Evolutionary conservation across 2,113 vertebrate species (phyloP), one percentile per base, ranked within the genome.

Genomic region (Orthonyx spaldingii): DNA sequence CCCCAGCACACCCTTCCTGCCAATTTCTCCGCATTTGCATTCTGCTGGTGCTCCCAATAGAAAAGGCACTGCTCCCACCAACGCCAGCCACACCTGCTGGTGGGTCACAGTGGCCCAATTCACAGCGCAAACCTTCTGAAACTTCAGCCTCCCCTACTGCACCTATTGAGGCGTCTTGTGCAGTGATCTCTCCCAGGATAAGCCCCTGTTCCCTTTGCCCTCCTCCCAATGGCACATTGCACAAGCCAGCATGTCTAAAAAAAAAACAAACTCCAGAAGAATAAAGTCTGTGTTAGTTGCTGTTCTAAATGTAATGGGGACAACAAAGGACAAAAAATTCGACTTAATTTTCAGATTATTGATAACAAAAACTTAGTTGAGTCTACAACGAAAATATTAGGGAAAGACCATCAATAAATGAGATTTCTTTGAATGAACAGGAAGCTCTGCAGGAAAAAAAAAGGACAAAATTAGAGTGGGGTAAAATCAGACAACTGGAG

Each of bases 1-100:
- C 89, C 89, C 93, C 92, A 95, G 83, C 88, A 30, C 72, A 26
- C 18, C 59, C 75, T 77, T 63, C 88, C 95, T 96, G 96, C 95
- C 95, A 97, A 87, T 71, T 95, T 47, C 75, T 77, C 55, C 1
- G 4, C 80, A 64, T 96, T 95, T 90, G 64, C 69, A 94, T 96
- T 84, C 95, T 78, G 86, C 89, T 9, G n/a, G 50, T 8, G 86
- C 91, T 94, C 37, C 66, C 78, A 3, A 0, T 3, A 18, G 80
- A 41, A 84, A 55, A 92, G 69, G 55, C 72, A 1, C 60, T 44
- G 72, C 71, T 86, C 30, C 89, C 52, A 16, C 11, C 46, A 27
- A 15, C 35, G 39, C n/a, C 90, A 59, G 76, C 89, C 94, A 78
- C 92, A 86, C 72, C 96, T 96, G 92, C 80, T 3, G 4, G 28